phyloP scores from a whole-genome alignment of 2,113 vertebrate species.

The Gyps fulvus region DNA sequence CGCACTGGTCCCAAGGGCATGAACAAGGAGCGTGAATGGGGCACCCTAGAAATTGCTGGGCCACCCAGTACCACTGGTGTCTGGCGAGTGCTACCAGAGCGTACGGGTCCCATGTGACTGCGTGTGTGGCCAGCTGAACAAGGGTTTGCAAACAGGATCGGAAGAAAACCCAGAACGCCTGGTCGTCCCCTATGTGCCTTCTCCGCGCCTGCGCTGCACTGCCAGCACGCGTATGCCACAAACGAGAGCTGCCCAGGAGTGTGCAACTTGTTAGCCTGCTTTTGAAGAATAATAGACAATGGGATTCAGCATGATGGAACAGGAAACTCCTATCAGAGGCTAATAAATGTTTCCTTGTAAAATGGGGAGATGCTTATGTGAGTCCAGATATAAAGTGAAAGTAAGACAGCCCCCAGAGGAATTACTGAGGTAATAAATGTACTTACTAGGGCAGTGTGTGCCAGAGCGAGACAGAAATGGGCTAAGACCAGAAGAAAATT shows the following conservation, averaged over 20 bases:
- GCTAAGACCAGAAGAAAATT: slow-evolving; percentile 50
- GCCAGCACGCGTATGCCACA: accelerated
- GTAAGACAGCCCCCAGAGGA: slow-evolving; percentile 52
- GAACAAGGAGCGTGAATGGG: background rate
- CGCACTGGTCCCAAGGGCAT: background rate
- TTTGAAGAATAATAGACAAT: background rate
- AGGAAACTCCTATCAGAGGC: slow-evolving; percentile 20
- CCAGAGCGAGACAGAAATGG: slow-evolving; percentile 40
- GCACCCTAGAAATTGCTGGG: background rate
- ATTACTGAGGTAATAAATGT: slow-evolving; percentile 55
- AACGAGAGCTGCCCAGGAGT: accelerated
- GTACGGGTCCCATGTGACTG: background rate
- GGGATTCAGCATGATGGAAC: background rate
- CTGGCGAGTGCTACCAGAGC: background rate
- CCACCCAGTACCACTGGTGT: background rate
- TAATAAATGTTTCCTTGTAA: slow-evolving; percentile 48
- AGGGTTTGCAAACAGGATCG: background rate
- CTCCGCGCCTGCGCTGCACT: accelerated
- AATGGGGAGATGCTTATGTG: slow-evolving; percentile 34
- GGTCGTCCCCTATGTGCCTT: accelerated
- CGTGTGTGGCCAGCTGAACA: background rate
- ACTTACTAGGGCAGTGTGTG: slow-evolving; percentile 60
- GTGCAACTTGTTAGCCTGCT: background rate
- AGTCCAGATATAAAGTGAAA: slow-evolving; percentile 59
- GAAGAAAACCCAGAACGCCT: accelerated